Base-by-base conservation (phyloP, 2,797 vertebrate genomes). In the Pseudomugil gertrudae region DNA sequence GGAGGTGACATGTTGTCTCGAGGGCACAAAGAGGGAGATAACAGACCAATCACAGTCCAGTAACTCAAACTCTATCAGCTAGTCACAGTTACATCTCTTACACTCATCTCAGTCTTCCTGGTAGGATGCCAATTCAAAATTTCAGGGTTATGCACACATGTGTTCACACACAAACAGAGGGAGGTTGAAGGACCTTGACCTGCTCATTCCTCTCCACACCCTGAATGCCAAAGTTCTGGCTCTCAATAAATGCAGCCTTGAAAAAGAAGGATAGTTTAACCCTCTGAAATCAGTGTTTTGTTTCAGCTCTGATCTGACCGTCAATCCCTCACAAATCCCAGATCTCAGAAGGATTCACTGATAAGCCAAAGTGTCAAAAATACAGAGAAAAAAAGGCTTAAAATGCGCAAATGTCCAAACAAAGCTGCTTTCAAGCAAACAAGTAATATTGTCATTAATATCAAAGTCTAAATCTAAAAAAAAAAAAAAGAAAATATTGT, bases 241-340 rank as follows among this genome's bases (percentile, higher is more conserved):
- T 85, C 71, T 45, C 80, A 86, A 90, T 86, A 89, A 88, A 89
- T 65, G 78, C 75, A 70, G 79, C 68, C 78, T 90, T 85, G 72
- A 80, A 85, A 84, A 67, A 33, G 36, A 55, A 62, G 81, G 72
- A 78, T 67, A 68, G 69, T 79, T 84, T 79, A 87, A 83, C 84
- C 75, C 82, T 83, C 72, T 76, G 72, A 83, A 87, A 85, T 63
- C 63, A 64, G 72, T 60, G 70, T 81, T 89, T 90, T 90, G 84
- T 90, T 87, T 79, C 66, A 85, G 76, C 55, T 58, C 57, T 24
- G 65, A 56, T 81, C 83, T 79, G 70, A 85, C 76, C 59, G 74
- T 84, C 89, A 89, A 91, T 90, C 85, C 85, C 62, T 60, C 69
- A 45, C 66, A 86, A 90, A 91, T 86, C 89, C 81, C 1, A 72